Base-by-base conservation (phyloP, 2,888 invertebrate genomes). In the Achlya flavicornis region DNA sequence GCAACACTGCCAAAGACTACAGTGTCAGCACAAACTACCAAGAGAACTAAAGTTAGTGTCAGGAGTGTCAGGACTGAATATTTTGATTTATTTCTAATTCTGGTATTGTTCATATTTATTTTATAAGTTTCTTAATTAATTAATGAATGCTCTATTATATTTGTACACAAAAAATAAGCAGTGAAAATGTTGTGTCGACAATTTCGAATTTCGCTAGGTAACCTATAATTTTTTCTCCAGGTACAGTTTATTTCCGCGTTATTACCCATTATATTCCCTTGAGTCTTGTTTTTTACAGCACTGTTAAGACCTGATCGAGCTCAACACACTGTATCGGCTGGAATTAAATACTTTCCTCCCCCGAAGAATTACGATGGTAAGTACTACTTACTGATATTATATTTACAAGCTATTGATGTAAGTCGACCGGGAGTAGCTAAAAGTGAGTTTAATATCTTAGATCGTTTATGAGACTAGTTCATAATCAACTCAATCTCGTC, bases 341-440 rank as follows among this genome's bases (percentile, higher is more conserved):
- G 96, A 19, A 88, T 97, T 10, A 97, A 96, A 89, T 94, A 96
- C 80, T 97, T 96, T 80, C 91, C 95, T 62, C 95, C 96, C 1
- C 96, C 97, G 12, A 92, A 94, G 68, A 95, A 95, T 78, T 96
- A 95, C 87, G 95, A 95, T 74, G 91, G 97, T 97, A 93, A 92
- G 93, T 85, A 41, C 26, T 85, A 41, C 26, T 26, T 26, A 26
- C 26, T 26, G 26, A 26, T 26, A 26, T 1, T 26, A 35, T 35
- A 8, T 38, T 38, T 38, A 38, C 38, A 38, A 35, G 35, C 35
- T 35, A 35, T 35, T 35, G 35, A 35, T 35, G 7, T n/a, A n/a
- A n/a, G n/a, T n/a, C n/a, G n/a, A n/a, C n/a, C n/a, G n/a, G n/a
- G n/a, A n/a, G n/a, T n/a, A n/a, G n/a, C n/a, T n/a, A n/a, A n/a